Evolutionary conservation across 2,888 invertebrate species (phyloP), one percentile per base, ranked within the genome.

Genomic region (Synanthedon myopaeformis): DNA sequence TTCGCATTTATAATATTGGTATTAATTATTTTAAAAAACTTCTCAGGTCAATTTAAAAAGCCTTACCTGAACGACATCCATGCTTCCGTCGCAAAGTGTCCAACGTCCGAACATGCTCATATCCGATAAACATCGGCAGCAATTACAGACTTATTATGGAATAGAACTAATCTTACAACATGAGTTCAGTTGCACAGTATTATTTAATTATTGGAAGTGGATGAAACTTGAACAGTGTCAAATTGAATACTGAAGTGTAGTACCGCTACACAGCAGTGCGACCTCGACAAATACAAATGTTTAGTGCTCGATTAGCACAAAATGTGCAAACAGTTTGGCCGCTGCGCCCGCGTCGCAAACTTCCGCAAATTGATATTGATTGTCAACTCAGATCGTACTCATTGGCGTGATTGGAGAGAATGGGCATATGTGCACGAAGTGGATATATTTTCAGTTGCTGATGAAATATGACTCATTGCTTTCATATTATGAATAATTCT

Each of bases 291-390:
- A 77, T 69, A 75, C n/a, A 67, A 72, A 74, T 78, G 72, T 85
- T 84, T 85, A 85, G 81, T 76, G 80, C 79, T 82, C 84, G 76
- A 84, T 87, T 85, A 87, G 82, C 83, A 74, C 75, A 75, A 50
- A 79, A 78, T 82, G 76, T 75, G 83, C 83, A 79, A 83, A 84
- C 75, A 78, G 74, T 66, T 35, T 74, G 65, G 59, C 64, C 69
- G 68, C 58, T 51, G 56, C 62, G 60, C 62, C 65, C 60, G 60
- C 53, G 52, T 59, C 51, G 41, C n/a, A 35, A 5, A 35, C 14
- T 13, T 58, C 62, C 64, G 60, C 65, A 74, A 70, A 84, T 85
- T 84, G 78, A 76, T 78, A 79, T 78, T 83, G 82, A 86, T 86
- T 82, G 79, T 59, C 64, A 61, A 52, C 61, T 67, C 69, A 72